phyloP scores from a whole-genome alignment of 1,140 invertebrate species.

The Steinernema feltiae region DNA sequence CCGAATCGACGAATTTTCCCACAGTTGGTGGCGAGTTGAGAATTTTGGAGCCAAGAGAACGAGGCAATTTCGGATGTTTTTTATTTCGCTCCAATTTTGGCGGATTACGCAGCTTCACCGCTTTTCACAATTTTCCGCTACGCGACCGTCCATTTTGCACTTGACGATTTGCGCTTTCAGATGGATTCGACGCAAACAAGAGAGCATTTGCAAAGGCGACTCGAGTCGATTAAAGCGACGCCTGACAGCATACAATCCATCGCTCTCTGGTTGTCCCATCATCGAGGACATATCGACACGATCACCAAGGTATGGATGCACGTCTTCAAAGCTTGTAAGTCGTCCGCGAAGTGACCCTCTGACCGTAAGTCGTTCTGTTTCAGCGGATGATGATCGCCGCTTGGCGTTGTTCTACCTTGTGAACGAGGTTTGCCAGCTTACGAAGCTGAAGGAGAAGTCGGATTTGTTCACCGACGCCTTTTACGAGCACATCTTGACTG shows the following conservation, averaged over 20 bases:
- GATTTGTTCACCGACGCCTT: not conserved
- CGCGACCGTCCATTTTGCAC: too few species aligned
- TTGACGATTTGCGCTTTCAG: too few species aligned
- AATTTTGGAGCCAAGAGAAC: too few species aligned
- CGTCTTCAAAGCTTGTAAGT: not conserved
- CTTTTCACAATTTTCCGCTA: too few species aligned
- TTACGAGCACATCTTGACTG: not conserved
- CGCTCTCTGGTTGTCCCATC: not conserved
- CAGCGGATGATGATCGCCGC: not conserved
- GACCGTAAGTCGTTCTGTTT: not conserved
- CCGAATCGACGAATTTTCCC: too few species aligned
- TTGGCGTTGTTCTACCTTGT: not conserved
- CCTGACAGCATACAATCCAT: slow-evolving; percentile 2
- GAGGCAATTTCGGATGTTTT: too few species aligned
- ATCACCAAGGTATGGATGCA: not conserved
- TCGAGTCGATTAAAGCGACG: not conserved
- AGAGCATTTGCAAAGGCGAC: not conserved
- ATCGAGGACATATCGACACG: not conserved
- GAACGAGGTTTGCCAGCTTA: not conserved
- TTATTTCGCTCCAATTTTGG: too few species aligned
- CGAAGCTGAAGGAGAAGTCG: not conserved
- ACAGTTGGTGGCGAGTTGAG: too few species aligned
- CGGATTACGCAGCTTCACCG: too few species aligned
- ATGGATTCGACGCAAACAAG: not conserved
- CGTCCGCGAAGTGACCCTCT: not conserved